Evolutionary conservation across 2,113 vertebrate species (phyloP).

Genomic region (Ginglymostoma cirratum): DNA sequence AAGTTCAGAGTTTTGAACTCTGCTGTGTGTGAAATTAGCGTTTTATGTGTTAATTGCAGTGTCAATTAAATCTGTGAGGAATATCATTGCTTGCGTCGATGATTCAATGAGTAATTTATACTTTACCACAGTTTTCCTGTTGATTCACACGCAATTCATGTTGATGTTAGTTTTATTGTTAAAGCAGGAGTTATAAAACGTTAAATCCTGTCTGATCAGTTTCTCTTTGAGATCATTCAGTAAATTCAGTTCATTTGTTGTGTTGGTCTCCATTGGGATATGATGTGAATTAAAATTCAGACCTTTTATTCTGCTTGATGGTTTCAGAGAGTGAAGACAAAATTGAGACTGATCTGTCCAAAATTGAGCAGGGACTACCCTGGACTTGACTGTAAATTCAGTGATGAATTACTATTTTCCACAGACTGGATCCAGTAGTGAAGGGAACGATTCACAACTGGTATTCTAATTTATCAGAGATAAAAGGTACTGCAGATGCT

Average conservation of each 20-base stretch:
- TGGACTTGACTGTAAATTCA: background rate
- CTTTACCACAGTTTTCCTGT: background rate
- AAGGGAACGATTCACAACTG: background rate
- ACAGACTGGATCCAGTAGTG: background rate
- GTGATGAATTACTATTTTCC: background rate
- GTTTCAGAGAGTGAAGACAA: background rate
- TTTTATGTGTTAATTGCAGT: background rate
- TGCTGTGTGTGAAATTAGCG: background rate
- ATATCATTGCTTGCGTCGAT: background rate
- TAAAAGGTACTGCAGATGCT: too few relatives aligned
- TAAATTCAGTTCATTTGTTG: background rate
- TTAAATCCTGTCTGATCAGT: background rate
- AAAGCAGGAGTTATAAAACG: background rate
- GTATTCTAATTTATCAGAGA: background rate
- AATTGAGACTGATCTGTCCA: background rate
- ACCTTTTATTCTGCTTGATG: background rate
- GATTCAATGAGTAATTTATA: background rate
- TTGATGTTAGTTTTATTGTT: background rate
- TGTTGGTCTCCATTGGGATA: too few relatives aligned
- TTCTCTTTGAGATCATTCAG: background rate
- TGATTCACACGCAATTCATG: background rate
- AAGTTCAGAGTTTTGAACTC: too few relatives aligned
- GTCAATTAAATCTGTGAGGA: background rate
- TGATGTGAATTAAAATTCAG: background rate
- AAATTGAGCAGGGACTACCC: background rate